Base-by-base conservation (phyloP, 2,797 vertebrate species). In the Alcedo quadribrachys region DNA sequence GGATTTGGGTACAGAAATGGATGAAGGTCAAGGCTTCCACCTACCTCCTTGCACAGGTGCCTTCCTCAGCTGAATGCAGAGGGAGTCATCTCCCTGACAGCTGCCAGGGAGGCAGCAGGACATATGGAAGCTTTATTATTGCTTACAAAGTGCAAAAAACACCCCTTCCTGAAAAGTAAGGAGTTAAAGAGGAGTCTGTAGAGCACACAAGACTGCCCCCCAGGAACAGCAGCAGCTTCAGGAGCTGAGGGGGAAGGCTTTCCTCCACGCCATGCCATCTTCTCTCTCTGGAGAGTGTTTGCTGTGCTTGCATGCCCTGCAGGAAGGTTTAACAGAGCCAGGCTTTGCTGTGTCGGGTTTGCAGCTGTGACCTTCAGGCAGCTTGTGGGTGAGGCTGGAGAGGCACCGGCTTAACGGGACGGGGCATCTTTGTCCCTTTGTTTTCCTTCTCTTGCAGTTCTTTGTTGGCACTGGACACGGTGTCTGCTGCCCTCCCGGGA, bases 391-490 rank as follows among this genome's bases (percentile, higher is more conserved):
- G 58, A 40, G 61, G 8, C 75, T 32, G 79, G 61, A 33, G 66
- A 13, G 42, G 4, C 16, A 0, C 12, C 8, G 27, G 43, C 18
- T 77, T 5, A 9, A 10, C 1, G 50, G 78, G 68, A 8, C 1
- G 3, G 15, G 4, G 42, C 60, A 7, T 17, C 74, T 66, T 40
- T 79, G 77, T 19, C 78, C 70, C 45, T 58, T 65, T 0, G 0
- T 30, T 61, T 43, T n/a, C 2, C 12, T 37, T 76, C 53, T 54
- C 5, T 16, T 15, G 37, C 2, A 0, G 3, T 69, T 66, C 48
- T 73, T 14, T 51, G 7, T 24, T 63, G 80, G 43, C 65, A 11
- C 37, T 21, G 3, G 4, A 0, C 15, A n/a, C 7, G 0, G 0
- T 3, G 20, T 22, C 48, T 22, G 27, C 35, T 53, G 33, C 55